These are phyloP conservation scores for Planococcus citri DNA, from an alignment of 1,140 invertebrate species.

Conservation along the genomic window DNA sequence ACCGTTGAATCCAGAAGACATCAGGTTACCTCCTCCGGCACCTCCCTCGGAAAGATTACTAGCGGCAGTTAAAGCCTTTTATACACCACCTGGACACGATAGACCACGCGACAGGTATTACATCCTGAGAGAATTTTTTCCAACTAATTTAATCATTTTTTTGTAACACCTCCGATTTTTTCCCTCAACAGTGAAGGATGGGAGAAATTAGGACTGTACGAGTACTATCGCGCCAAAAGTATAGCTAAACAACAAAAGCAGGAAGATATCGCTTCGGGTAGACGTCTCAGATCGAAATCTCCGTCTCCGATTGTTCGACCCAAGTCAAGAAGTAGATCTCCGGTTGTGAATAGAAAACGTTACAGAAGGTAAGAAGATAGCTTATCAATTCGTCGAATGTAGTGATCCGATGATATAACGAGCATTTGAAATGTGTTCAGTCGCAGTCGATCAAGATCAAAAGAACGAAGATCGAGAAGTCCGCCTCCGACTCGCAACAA, in stretches of 20 bases:
- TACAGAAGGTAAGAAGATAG: slow-evolving; percentile 43
- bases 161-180: neutral
- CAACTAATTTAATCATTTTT: neutral
- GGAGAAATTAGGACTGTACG: slow-evolving; percentile 93
- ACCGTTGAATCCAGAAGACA: slow-evolving; percentile 75
- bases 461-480: slow-evolving; percentile 28
- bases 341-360: slow-evolving; percentile 51
- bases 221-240: slow-evolving; percentile 95
- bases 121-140: neutral
- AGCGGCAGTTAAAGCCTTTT: slow-evolving; percentile 89
- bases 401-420: neutral
- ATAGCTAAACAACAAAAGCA: slow-evolving; percentile 78
- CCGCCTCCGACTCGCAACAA: slow-evolving; percentile 12
- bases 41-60: slow-evolving; percentile 83
- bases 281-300: slow-evolving; percentile 54
- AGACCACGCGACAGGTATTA: slow-evolving; percentile 80
- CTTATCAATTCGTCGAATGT: neutral
- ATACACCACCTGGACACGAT: slow-evolving; percentile 82
- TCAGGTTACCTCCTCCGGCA: slow-evolving; percentile 81
- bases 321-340: slow-evolving; percentile 51
- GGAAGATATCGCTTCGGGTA: slow-evolving; percentile 58
- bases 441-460: slow-evolving; percentile 29
- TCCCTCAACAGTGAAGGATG: slow-evolving; percentile 97
- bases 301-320: slow-evolving; percentile 53
- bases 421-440: slow-evolving; percentile 24